Evolutionary conservation across 1,140 invertebrate genomes (phyloP).

Genomic region (Philotrypesis tridentata): DNA sequence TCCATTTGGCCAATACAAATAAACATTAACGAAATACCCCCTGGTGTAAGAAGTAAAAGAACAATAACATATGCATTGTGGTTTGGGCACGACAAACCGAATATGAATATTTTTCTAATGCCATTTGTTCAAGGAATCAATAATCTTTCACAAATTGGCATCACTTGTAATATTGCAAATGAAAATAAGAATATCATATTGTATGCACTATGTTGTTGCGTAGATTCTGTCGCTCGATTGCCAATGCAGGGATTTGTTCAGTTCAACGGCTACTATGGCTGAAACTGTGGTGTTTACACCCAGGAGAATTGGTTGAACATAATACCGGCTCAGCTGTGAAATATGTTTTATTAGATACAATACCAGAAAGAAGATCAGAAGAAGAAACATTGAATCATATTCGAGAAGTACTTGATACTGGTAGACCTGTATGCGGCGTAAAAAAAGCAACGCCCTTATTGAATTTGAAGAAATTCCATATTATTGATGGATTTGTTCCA

Average conservation of each 20-base stretch:
- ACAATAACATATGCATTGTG: slow-evolving; percentile 34
- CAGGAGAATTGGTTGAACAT: slow-evolving; percentile 32
- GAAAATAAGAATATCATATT: slow-evolving; percentile 42
- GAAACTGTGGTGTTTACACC: slow-evolving; percentile 42
- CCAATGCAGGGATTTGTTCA: slow-evolving; percentile 47
- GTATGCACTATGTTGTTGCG: slow-evolving; percentile 46
- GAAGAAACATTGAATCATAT: slow-evolving; percentile 20
- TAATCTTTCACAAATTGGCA: slow-evolving; percentile 22
- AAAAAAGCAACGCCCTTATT: slow-evolving; percentile 38
- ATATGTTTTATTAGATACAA: too few species aligned
- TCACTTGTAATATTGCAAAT: slow-evolving; percentile 39
- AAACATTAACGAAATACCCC: too few species aligned
- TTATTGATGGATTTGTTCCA: slow-evolving; percentile 27
- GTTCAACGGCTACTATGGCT: slow-evolving; percentile 44
- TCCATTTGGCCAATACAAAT: slow-evolving; percentile 50
- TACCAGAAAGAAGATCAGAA: slow-evolving; percentile 16
- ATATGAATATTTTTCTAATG: slow-evolving; percentile 49
- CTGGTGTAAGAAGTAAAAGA: slow-evolving; percentile 36
- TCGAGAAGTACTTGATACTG: slow-evolving; percentile 22
- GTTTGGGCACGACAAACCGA: slow-evolving; percentile 46
- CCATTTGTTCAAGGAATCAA: slow-evolving; percentile 50
- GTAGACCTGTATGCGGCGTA: slow-evolving; percentile 27
- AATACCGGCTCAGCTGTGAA: slow-evolving; percentile 4
- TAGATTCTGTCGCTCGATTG: slow-evolving; percentile 39
- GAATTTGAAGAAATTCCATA: slow-evolving; percentile 41